Evolutionary conservation across 2,797 vertebrate genomes (phyloP).

Genomic region (Natrix natrix): DNA sequence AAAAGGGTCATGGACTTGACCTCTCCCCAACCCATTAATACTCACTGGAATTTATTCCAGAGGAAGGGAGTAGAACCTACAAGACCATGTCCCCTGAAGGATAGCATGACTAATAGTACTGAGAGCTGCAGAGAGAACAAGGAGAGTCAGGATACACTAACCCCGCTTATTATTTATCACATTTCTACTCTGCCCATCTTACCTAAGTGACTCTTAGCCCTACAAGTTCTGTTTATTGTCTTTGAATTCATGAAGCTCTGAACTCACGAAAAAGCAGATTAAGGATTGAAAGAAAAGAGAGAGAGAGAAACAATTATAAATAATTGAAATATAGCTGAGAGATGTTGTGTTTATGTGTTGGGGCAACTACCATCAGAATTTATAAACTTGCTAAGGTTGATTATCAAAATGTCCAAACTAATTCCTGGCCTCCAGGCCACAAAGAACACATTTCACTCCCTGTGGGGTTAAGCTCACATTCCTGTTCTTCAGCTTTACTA

Average conservation of each 20-base stretch:
- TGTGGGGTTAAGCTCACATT: neutral
- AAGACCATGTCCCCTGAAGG: neutral
- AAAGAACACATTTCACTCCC: neutral
- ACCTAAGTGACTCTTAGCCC: neutral
- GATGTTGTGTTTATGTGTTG: neutral
- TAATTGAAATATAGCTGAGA: neutral
- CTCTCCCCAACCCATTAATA: neutral
- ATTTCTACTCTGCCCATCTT: neutral
- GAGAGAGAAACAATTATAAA: neutral
- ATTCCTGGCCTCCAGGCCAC: constrained; percentile 38
- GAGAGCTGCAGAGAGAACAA: neutral
- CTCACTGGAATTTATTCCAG: neutral
- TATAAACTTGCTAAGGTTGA: constrained; percentile 64
- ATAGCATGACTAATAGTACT: neutral
- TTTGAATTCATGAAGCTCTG: neutral
- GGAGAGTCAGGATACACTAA: neutral
- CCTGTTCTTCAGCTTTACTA: constrained; percentile 21
- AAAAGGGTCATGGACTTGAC: neutral
- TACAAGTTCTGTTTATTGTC: neutral
- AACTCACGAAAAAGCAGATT: neutral
- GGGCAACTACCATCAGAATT: constrained; percentile 53
- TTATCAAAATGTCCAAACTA: constrained; percentile 69
- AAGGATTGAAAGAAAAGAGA: neutral
- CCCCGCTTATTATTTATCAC: neutral
- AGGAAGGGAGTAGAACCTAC: neutral